A percentile compares a stretch with the other conserved stretches of the same genome.
Conservation (phyloP, 2,888 invertebrate genomes). For the Sphecodes monilicornis region DNA sequence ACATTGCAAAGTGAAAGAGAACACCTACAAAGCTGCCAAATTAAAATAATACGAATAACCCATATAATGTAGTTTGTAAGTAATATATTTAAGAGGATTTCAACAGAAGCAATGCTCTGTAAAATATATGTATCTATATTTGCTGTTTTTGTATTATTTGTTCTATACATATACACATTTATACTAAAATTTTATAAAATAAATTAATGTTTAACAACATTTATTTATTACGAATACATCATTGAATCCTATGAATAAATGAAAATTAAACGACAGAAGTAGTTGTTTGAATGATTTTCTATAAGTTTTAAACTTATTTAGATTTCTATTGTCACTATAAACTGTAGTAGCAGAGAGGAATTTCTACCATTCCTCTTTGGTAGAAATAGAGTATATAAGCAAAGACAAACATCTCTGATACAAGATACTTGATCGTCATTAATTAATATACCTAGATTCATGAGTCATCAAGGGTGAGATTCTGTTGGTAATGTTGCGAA, state of each 20-base stretch:
- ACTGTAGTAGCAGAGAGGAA: no score
- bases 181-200: conserved; percentile 38
- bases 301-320: no score
- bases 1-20: background rate
- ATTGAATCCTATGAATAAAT: background rate
- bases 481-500: background rate
- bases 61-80: background rate
- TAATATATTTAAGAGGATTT: background rate
- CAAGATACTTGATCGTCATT: no score
- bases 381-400: no score
- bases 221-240: background rate
- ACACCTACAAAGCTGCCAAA: background rate
- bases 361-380: no score
- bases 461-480: no score
- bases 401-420: no score
- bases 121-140: conserved; percentile 28
- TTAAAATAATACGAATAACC: conserved; percentile 1
- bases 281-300: background rate
- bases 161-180: conserved; percentile 13
- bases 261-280: background rate
- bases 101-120: conserved; percentile 15
- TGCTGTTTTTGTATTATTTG: conserved; percentile 16
- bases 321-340: no score
- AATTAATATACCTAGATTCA: no score
- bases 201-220: conserved; percentile 30